Percentiles rank a stretch among this genome's conserved stretches.
These are phyloP conservation scores for Halisarca cf. caerulea DNA, from an alignment of 37 sponge, comb jelly and placozoan species.

Conservation along the genomic window DNA sequence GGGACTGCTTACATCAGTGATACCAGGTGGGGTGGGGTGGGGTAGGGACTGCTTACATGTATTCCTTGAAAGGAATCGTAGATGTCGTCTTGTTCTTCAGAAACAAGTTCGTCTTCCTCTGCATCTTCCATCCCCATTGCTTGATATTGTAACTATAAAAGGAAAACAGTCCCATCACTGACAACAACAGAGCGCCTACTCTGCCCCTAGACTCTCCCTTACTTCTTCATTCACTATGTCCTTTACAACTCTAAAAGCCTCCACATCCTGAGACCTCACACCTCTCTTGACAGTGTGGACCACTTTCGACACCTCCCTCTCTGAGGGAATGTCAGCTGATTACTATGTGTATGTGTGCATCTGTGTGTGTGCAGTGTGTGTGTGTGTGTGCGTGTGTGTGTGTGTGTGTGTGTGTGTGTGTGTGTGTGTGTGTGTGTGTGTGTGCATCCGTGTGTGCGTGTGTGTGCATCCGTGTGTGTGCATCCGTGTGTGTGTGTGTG, in stretches of 20 bases:
- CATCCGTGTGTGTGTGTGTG: no score
- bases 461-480: no score
- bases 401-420: no score
- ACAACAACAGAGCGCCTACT: not conserved
- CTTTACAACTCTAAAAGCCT: constrained; percentile 62
- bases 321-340: no score
- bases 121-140: constrained; percentile 61
- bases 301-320: constrained; percentile 30
- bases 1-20: no score
- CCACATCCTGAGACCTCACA: constrained; percentile 36
- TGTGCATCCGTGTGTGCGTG: no score
- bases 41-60: not conserved
- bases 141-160: constrained; percentile 68
- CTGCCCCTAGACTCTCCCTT: not conserved
- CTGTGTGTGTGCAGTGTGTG: no score
- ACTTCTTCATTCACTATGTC: constrained; percentile 80
- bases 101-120: not conserved
- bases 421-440: no score
- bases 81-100: not conserved
- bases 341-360: no score
- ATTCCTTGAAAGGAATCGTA: constrained; percentile 4
- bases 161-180: not conserved
- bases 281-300: constrained; percentile 16
- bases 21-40: no score
- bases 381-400: no score